These are phyloP conservation scores for Gracilinanus agilis DNA, from an alignment of 2,113 vertebrate species.

Conservation along the genomic window DNA sequence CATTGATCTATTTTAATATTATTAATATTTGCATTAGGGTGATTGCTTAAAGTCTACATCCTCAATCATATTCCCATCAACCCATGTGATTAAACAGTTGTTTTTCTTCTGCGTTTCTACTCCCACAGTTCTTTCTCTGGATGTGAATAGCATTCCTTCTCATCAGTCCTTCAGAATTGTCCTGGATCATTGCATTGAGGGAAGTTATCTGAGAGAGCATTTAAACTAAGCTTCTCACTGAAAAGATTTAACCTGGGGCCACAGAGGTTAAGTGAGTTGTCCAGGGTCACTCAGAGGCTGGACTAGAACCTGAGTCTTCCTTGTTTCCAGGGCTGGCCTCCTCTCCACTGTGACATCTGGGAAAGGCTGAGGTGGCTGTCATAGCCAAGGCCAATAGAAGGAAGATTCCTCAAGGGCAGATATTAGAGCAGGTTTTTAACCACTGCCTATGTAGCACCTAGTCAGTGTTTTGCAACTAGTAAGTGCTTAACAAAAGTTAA, in stretches of 20 bases:
- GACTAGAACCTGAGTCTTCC: not conserved
- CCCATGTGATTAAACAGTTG: no score
- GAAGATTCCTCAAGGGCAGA: not conserved
- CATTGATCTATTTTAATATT: no score
- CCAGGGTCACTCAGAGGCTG: not conserved
- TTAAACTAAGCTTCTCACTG: not conserved
- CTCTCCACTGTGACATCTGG: not conserved
- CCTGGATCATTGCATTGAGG: no score
- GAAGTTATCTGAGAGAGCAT: not conserved
- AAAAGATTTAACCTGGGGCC: not conserved
- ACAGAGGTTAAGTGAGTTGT: not conserved
- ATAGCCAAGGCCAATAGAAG: not conserved
- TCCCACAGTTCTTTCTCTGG: no score
- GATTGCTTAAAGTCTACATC: no score
- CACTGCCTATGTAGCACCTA: not conserved
- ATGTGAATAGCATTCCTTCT: no score
- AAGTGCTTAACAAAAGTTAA: not conserved
- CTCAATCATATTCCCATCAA: no score
- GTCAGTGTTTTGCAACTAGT: not conserved
- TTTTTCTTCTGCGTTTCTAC: no score
- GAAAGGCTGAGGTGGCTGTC: no score
- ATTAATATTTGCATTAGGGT: no score
- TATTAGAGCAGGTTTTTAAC: not conserved
- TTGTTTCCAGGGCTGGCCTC: not conserved
- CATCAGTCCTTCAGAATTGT: no score